Conservation (phyloP, 2,113 vertebrate species). For the Tichodroma muraria region DNA sequence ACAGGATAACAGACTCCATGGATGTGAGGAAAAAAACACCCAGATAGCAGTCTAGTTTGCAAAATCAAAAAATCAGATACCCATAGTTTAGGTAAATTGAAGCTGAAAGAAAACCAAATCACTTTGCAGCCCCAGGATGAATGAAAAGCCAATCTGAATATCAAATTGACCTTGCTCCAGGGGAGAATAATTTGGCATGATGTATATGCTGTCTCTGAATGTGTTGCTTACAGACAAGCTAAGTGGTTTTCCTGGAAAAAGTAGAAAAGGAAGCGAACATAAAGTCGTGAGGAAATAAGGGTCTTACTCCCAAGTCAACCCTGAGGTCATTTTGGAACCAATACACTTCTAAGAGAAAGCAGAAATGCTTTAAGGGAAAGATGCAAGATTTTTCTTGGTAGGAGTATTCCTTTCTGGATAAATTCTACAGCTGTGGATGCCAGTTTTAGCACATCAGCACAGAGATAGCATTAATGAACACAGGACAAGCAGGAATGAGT, state of each 20-base stretch:
- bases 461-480: neutral
- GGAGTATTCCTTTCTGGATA: neutral
- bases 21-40: neutral
- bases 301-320: neutral
- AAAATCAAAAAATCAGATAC: slow-evolving; percentile 27
- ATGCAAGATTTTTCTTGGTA: neutral
- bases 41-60: slow-evolving; percentile 6
- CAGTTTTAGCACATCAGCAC: neutral
- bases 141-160: slow-evolving; percentile 46
- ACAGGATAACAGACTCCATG: neutral
- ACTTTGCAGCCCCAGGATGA: slow-evolving; percentile 6
- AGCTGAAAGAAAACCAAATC: slow-evolving; percentile 40
- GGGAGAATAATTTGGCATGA: slow-evolving; percentile 34
- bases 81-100: neutral
- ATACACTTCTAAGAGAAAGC: neutral
- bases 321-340: neutral
- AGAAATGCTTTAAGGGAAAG: neutral
- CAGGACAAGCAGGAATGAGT: neutral
- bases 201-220: neutral
- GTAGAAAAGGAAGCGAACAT: neutral
- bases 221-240: neutral
- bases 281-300: neutral
- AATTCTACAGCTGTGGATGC: neutral
- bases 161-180: slow-evolving; percentile 21
- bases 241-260: neutral